phyloP scores from a whole-genome alignment of 2,888 invertebrate genomes.

The Halictus ligatus region DNA sequence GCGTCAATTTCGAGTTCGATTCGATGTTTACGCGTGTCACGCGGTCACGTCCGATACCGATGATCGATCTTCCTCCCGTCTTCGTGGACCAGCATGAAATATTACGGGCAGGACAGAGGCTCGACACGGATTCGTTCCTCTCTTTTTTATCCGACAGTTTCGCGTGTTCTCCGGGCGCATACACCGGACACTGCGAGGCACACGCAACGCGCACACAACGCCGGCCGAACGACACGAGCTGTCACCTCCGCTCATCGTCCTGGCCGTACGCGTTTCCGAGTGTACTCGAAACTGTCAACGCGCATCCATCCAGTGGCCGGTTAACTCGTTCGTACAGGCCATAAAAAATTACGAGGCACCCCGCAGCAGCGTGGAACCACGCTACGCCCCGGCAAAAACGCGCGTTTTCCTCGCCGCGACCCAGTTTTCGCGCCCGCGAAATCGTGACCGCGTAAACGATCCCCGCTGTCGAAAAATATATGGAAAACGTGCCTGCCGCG shows the following conservation, averaged over 20 bases:
- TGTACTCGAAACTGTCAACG: constrained; percentile 61
- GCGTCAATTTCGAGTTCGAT: constrained; percentile 21
- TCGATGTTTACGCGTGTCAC: constrained; percentile 38
- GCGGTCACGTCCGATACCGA: constrained; percentile 13
- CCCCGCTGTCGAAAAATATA: constrained; percentile 8
- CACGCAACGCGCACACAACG: neutral
- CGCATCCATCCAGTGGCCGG: constrained; percentile 52
- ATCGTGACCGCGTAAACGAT: neutral
- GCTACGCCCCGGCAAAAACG: neutral
- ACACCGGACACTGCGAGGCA: neutral
- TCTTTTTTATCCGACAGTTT: constrained; percentile 19
- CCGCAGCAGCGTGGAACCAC: neutral
- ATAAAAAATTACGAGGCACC: constrained; percentile 52
- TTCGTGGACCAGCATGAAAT: constrained; percentile 34
- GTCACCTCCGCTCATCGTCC: constrained; percentile 48
- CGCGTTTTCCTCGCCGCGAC: constrained; percentile 19
- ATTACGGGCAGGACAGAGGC: constrained; percentile 32
- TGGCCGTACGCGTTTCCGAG: constrained; percentile 24
- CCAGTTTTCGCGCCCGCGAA: constrained; percentile 25
- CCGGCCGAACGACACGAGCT: constrained; percentile 53
- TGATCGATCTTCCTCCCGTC: constrained; percentile 44
- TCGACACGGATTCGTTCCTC: constrained; percentile 39
- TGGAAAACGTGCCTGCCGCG: neutral
- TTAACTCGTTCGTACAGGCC: constrained; percentile 50
- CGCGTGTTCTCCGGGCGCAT: constrained; percentile 24